Conservation (phyloP, 2,888 invertebrate genomes). For the Cosmia pyralina region DNA sequence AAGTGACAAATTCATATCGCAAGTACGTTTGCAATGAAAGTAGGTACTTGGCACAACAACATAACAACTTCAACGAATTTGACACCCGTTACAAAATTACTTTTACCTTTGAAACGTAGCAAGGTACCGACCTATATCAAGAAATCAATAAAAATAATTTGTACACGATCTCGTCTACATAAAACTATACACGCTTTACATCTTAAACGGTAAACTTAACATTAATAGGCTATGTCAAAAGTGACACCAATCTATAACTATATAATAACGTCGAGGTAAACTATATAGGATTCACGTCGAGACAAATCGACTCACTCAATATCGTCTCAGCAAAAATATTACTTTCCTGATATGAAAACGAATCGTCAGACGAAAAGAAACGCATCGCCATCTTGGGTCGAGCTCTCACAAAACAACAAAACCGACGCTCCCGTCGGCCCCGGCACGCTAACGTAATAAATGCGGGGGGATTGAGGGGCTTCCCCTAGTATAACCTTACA, state of each 20-base stretch:
- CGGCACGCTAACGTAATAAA: slow-evolving; percentile 72
- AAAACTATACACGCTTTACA: slow-evolving; percentile 85
- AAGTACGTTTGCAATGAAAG: slow-evolving; percentile 71
- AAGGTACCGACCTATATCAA: slow-evolving; percentile 62
- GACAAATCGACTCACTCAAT: slow-evolving; percentile 77
- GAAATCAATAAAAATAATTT: slow-evolving; percentile 84
- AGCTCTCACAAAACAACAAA: slow-evolving; percentile 68
- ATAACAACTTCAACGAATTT: slow-evolving; percentile 71
- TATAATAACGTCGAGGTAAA: slow-evolving; percentile 86
- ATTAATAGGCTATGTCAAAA: slow-evolving; percentile 89
- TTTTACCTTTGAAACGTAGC: slow-evolving; percentile 55
- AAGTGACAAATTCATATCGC: slow-evolving; percentile 73
- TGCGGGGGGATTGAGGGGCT: slow-evolving; percentile 75
- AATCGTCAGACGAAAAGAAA: slow-evolving; percentile 73
- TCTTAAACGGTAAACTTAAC: slow-evolving; percentile 87
- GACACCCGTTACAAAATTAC: slow-evolving; percentile 67
- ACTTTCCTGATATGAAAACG: slow-evolving; percentile 83
- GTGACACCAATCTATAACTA: slow-evolving; percentile 87
- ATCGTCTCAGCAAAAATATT: slow-evolving; percentile 80
- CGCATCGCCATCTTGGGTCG: slow-evolving; percentile 65
- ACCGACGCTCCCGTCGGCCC: slow-evolving; percentile 62
- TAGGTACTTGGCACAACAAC: slow-evolving; percentile 75
- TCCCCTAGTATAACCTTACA: slow-evolving; percentile 70
- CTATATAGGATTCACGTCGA: slow-evolving; percentile 87
- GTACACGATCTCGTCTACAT: slow-evolving; percentile 84